These are phyloP conservation scores for Drosophila setifemur DNA, from an alignment of 1,140 invertebrate species.

Conservation along the genomic window DNA sequence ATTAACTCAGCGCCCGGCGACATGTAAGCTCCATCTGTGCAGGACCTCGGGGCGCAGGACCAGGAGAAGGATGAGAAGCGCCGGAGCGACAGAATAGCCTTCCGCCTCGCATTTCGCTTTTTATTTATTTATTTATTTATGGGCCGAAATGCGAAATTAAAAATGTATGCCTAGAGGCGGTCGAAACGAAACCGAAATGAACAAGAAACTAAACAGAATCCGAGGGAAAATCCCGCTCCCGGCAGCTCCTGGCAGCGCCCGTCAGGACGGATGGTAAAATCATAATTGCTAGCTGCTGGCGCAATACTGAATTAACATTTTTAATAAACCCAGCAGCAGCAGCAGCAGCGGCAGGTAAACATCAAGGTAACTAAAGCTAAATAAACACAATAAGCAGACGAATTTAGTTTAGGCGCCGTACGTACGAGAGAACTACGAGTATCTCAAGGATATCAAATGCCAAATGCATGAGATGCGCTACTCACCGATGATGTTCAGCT, in stretches of 20 bases:
- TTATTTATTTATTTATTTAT: constrained; percentile 67
- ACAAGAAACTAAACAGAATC: constrained; percentile 4
- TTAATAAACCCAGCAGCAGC: constrained; percentile 43
- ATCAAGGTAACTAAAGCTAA: not conserved
- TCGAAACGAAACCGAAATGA: constrained; percentile 8
- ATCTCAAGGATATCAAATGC: not conserved
- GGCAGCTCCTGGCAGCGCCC: not conserved
- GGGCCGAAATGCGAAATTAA: constrained; percentile 69
- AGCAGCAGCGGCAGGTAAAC: constrained; percentile 20
- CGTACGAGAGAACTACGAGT: not conserved
- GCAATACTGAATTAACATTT: constrained; percentile 59
- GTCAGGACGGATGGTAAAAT: constrained; percentile 47
- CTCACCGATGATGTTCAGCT: constrained; percentile 94
- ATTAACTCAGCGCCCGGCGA: constrained; percentile 45
- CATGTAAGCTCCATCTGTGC: constrained; percentile 14
- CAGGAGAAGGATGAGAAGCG: not conserved
- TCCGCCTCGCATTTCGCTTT: not conserved
- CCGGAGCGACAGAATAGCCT: not conserved
- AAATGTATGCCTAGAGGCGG: constrained; percentile 62
- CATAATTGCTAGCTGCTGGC: constrained; percentile 56
- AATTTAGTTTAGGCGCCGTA: not conserved
- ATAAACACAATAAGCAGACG: constrained; percentile 10
- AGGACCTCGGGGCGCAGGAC: not conserved
- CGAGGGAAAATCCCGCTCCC: constrained; percentile 6
- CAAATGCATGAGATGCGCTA: too few species aligned